Base-by-base conservation (phyloP, 2,113 vertebrate genomes). In the Aptenodytes patagonicus region DNA sequence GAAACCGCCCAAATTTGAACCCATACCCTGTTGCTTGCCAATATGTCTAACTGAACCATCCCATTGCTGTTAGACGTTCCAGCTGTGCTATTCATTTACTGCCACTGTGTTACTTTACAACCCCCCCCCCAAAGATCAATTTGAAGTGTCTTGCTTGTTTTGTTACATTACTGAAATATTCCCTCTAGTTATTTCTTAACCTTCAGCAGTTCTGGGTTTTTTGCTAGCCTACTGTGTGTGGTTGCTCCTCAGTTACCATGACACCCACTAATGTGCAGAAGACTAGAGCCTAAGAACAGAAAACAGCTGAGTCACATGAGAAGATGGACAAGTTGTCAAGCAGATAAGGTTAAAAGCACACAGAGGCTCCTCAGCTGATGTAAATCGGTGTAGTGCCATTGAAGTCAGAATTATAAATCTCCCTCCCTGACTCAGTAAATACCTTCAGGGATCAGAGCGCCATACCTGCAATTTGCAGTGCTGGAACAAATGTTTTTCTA, bases 211-310 rank as follows among this genome's bases (percentile, higher is more conserved):
- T 90, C 32, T 36, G 42, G 7, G 1, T 34, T 87, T 81, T 90
- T 96, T 95, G 32, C 55, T 84, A 95, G 68, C 44, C 60, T 92
- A 4, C 52, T 79, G 40, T 0, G 0, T 49, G 44, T 46, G 60
- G 69, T 38, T 94, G 44, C 46, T 95, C 77, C 81, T 91, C 85
- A 77, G 90, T 93, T 92, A 90, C 90, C 51, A 71, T 95, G 91
- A 91, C 71, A 95, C 16, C 49, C 70, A 68, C 36, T 93, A 83
- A 60, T 40, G 22, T 89, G 89, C 77, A 62, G 65, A 92, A 95
- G 47, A 86, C 80, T 51, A 73, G n/a, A 90, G 54, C 58, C 49
- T 87, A 95, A 73, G 84, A 93, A 80, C 42, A 96, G 55, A 86
- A 84, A 95, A 92, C 31, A 94, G 40, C 32, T 16, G n/a, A 87